These are phyloP conservation scores for Heliconius nattereri DNA, from an alignment of 1,140 invertebrate species.

Conservation along the genomic window DNA sequence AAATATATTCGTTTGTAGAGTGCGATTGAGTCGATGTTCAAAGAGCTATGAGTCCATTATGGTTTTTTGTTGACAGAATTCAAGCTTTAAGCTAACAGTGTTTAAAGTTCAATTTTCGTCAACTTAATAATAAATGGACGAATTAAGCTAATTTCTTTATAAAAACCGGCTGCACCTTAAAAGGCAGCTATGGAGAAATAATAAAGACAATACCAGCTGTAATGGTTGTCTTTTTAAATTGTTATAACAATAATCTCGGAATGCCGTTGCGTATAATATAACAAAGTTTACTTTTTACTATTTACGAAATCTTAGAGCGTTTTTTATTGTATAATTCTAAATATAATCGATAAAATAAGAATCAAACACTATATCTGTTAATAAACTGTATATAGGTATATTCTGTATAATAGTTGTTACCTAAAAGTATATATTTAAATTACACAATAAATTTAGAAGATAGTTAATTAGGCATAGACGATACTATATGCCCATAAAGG, in stretches of 20 bases:
- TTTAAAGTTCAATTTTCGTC: background rate
- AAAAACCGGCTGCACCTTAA: conserved; percentile 1
- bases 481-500: no score
- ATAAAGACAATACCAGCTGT: conserved; percentile 4
- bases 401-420: no score
- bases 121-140: background rate
- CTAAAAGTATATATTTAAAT: no score
- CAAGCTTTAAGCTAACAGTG: conserved; percentile 9
- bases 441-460: no score
- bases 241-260: background rate
- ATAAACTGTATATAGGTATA: no score
- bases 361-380: no score
- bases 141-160: conserved; percentile 14
- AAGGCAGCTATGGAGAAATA: conserved; percentile 1
- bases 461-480: no score
- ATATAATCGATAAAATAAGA: no score
- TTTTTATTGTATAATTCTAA: no score
- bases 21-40: conserved; percentile 38
- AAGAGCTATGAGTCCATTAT: conserved; percentile 34
- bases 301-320: no score
- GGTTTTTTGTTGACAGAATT: conserved; percentile 14
- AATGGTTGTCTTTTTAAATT: background rate
- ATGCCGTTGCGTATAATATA: background rate
- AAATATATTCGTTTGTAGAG: conserved; percentile 43
- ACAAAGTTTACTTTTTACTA: background rate